These are phyloP conservation scores for Chironex yamaguchii DNA, from an alignment of 30 jellyfish, hydroid and myxozoan species.

Conservation along the genomic window DNA sequence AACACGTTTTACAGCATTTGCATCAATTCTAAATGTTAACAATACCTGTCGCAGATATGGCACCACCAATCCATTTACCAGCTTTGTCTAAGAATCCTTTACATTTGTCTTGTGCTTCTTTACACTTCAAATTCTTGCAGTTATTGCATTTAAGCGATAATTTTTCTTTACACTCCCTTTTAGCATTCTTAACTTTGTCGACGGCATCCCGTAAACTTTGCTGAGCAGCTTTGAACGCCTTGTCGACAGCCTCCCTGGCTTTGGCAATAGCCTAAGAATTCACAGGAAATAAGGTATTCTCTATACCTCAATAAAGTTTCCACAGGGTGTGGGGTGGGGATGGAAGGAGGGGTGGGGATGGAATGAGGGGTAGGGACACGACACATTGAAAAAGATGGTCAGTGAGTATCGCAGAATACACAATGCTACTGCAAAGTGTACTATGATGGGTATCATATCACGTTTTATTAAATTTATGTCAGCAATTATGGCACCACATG, in stretches of 20 bases:
- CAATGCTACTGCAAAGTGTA: too few species aligned
- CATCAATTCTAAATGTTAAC: too few species aligned
- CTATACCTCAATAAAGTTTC: neutral
- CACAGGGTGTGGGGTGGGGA: too few species aligned
- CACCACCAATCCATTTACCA: conserved; percentile 99
- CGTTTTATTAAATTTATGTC: too few species aligned
- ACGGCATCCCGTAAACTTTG: conserved; percentile 85
- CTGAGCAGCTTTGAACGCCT: conserved; percentile 96
- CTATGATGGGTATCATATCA: too few species aligned
- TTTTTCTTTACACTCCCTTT: conserved; percentile 88
- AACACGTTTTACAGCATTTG: too few species aligned
- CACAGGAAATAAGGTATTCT: neutral
- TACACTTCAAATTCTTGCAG: conserved; percentile 89
- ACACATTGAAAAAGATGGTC: too few species aligned
- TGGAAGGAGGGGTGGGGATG: too few species aligned
- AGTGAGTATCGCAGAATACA: too few species aligned
- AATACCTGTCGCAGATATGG: conserved; percentile 92
- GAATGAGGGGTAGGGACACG: too few species aligned
- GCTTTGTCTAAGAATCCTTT: conserved; percentile 97
- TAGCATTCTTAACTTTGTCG: conserved; percentile 91
- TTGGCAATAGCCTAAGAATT: conserved; percentile 85
- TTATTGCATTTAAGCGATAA: conserved; percentile 83
- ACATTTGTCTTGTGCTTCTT: conserved; percentile 97
- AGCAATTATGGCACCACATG: too few species aligned
- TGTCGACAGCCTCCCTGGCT: conserved; percentile 92